phyloP scores from a whole-genome alignment of 2,797 vertebrate genomes.

The Neostethus bicornis region DNA sequence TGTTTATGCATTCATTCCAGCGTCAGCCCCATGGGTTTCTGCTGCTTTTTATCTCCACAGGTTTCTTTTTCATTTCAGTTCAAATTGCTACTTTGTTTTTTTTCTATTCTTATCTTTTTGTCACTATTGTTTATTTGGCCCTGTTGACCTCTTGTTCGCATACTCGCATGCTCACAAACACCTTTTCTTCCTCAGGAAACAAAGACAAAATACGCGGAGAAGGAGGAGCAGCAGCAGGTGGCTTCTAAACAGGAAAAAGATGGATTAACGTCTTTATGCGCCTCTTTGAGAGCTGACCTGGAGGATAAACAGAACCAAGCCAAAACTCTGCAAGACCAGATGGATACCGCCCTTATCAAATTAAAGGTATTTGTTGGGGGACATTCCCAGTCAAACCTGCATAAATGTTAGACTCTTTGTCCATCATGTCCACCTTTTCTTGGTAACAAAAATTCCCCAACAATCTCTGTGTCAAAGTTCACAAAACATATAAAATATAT shows the following conservation, averaged over 20 bases:
- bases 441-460: conserved; percentile 47
- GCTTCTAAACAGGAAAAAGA: conserved; percentile 87
- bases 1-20: conserved; percentile 86
- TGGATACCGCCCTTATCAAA: conserved; percentile 81
- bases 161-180: conserved; percentile 1
- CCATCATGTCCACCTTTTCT: conserved; percentile 32
- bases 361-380: conserved; percentile 83
- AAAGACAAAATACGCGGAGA: conserved; percentile 82
- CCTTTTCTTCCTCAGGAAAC: conserved; percentile 77
- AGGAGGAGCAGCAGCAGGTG: conserved; percentile 82
- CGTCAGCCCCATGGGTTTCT: conserved; percentile 73
- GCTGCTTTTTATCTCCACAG: conserved; percentile 49
- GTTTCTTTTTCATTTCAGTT: conserved; percentile 60
- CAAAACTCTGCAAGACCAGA: conserved; percentile 82
- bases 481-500: conserved; percentile 41
- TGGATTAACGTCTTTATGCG: conserved; percentile 84
- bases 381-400: conserved; percentile 49
- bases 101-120: conserved; percentile 41
- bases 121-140: conserved; percentile 74
- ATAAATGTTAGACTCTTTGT: conserved; percentile 58
- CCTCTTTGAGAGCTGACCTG: conserved; percentile 90
- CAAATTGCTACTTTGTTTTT: conserved; percentile 55
- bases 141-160: conserved; percentile 45
- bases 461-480: conserved; percentile 27
- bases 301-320: conserved; percentile 88